Base-by-base conservation (phyloP, 1,140 invertebrate genomes). In the Metaphire vulgaris region DNA sequence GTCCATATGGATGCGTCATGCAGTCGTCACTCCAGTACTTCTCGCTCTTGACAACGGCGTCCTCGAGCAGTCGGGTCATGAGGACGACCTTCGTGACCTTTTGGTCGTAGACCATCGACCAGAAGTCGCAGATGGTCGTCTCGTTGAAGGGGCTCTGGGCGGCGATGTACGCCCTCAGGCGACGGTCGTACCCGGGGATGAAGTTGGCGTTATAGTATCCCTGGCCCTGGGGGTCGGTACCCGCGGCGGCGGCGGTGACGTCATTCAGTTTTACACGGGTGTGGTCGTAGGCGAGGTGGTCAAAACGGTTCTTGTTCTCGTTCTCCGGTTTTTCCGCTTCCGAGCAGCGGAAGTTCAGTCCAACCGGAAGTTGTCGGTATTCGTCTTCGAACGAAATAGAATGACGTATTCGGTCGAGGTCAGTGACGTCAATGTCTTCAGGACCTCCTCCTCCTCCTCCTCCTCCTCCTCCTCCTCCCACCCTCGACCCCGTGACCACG, bases 181-280 rank as follows among this genome's bases (percentile, higher is more conserved):
- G 14, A n/a, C 21, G 69, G 66, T 26, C 30, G 70, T 76, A 33
- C 0, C 82, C 82, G 30, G 81, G 77, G 2, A 86, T 80, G 77
- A 80, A 85, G 77, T 81, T 99, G 26, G 97, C 96, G 87, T 99
- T 99, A 78, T 99, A 98, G 83, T 99, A 99, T 85, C 99, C 96
- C 78, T 87, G 84, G 81, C 84, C 87, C n/a, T n/a, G n/a, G n/a
- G n/a, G n/a, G n/a, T n/a, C n/a, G n/a, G n/a, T n/a, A n/a, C n/a
- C n/a, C n/a, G n/a, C n/a, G n/a, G n/a, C n/a, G n/a, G n/a, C n/a
- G 1, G 78, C 79, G 65, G 80, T 79, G 6, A 65, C 69, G 72
- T 82, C 81, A 1, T 77, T 76, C 16, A 84, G 76, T 15, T 80
- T 72, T 0, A 85, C 83, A 16, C 82, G 67, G 21, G 80, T 83